A percentile compares a stretch with the other conserved stretches of the same genome.
phyloP scores from a whole-genome alignment of 2,888 invertebrate species.

The Belgica antarctica region DNA sequence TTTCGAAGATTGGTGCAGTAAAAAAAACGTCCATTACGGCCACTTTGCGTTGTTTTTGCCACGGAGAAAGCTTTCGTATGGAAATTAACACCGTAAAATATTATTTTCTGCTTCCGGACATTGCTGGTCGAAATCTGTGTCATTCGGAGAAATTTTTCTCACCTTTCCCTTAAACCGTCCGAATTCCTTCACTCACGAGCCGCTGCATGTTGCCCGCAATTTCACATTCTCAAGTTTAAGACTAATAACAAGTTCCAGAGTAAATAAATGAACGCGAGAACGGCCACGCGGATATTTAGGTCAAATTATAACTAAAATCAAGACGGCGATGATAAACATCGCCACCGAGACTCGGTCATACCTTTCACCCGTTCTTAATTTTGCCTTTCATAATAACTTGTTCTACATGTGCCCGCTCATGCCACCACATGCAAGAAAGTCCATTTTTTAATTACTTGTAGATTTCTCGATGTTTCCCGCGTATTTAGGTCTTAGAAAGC shows the following conservation, averaged over 20 bases:
- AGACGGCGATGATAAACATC: constrained; percentile 15
- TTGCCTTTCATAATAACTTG: constrained; percentile 25
- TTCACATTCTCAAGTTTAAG: constrained; percentile 41
- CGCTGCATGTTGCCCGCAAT: constrained; percentile 33
- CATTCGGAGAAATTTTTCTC: constrained; percentile 33
- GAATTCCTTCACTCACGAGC: constrained; percentile 17
- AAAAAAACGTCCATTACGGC: not conserved
- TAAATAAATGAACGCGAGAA: not conserved
- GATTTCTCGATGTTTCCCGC: constrained; percentile 16
- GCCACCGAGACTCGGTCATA: constrained; percentile 15
- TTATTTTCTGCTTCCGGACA: constrained; percentile 46
- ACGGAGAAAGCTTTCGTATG: constrained; percentile 45
- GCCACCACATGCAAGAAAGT: not conserved
- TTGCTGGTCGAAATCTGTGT: constrained; percentile 48
- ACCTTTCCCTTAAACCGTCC: not conserved
- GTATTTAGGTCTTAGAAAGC: constrained; percentile 34
- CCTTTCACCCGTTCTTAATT: constrained; percentile 6
- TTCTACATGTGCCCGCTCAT: constrained; percentile 40
- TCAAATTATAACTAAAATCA: constrained; percentile 23
- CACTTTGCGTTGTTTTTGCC: not conserved
- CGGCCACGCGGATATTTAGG: constrained; percentile 32
- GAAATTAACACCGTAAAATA: constrained; percentile 40
- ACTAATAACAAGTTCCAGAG: constrained; percentile 36
- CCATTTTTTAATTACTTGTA: constrained; percentile 42
- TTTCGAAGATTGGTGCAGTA: not conserved